Evolutionary conservation across 2,888 invertebrate species (phyloP), one percentile per base, ranked within the genome.

Genomic region (Tetrapedia diversipes): DNA sequence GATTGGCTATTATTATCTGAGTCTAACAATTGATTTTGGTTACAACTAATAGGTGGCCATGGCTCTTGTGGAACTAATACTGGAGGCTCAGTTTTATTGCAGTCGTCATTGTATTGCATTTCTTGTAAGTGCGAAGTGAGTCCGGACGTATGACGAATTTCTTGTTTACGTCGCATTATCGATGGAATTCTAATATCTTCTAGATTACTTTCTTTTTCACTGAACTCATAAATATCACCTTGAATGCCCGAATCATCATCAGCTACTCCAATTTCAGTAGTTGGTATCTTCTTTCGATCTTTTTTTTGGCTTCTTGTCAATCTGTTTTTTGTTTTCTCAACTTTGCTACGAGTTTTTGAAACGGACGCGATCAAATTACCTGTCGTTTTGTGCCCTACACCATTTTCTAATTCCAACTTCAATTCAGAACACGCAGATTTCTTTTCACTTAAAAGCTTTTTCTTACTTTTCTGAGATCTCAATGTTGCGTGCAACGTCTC

Each of bases 201-300:
- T 64, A 90, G 61, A 53, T 89, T 91, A 69, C 91, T 91, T 49
- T 92, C 93, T 59, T 91, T 90, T 75, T 93, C 93, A 78, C 91
- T 92, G 84, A 94, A 93, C 81, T 93, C 93, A 79, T 93, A 94
- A 71, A 94, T 92, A 86, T 94, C 94, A 19, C 91, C 91, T 73
- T 91, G 91, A 71, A 92, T 92, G 1, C 91, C 91, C 0, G 91
- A 91, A 80, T 92, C 92, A 27, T 92, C 91, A 37, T 92, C 92
- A 7, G 88, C 90, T n/a, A 86, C 89, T 1, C 89, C 89, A 39
- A 90, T 88, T n/a, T 87, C 86, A 2, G 85, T 67, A 0, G 85
- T 66, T 4, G 84, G 75, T 14, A 79, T 70, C 57, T 75, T 77
- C 22, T 78, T 78, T 8, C 77, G 75, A 63, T 84, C 81, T 63